Evolutionary conservation across 2,113 vertebrate species (phyloP).

Genomic region (Fulica atra): DNA sequence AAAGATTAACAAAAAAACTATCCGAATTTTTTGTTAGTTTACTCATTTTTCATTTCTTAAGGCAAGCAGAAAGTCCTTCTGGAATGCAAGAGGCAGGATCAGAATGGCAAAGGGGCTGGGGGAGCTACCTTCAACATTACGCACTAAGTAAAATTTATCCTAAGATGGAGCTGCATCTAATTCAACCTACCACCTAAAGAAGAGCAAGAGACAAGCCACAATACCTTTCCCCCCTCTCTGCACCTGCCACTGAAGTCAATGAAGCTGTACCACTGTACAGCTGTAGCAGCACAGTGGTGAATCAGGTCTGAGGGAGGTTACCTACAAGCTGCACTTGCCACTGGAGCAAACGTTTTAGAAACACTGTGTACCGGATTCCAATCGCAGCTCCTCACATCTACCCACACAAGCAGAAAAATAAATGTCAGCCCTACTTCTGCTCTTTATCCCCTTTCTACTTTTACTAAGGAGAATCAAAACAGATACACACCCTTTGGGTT

Average conservation of each 20-base stretch:
- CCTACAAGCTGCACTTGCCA: background rate
- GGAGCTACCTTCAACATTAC: background rate
- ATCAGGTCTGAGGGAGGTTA: background rate
- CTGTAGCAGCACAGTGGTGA: background rate
- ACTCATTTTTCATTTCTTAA: slow-evolving; percentile 34
- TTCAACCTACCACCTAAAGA: background rate
- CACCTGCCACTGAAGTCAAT: background rate
- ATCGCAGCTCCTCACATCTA: background rate
- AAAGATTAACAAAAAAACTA: background rate
- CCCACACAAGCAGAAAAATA: background rate
- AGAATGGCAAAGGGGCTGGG: background rate
- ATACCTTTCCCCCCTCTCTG: background rate
- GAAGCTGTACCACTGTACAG: background rate
- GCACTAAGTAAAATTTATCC: background rate
- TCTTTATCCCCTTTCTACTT: background rate
- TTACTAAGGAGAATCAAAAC: slow-evolving; percentile 7
- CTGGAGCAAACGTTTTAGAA: background rate
- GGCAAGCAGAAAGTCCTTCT: slow-evolving; percentile 41
- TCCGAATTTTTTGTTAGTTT: background rate
- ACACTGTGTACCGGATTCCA: background rate
- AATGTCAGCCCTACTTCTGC: background rate
- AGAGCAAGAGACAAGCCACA: background rate
- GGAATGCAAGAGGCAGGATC: slow-evolving; percentile 21
- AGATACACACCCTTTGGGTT: background rate
- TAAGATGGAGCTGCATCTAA: background rate